phyloP scores from a whole-genome alignment of 1,140 invertebrate genomes.

The Nymphalis io region DNA sequence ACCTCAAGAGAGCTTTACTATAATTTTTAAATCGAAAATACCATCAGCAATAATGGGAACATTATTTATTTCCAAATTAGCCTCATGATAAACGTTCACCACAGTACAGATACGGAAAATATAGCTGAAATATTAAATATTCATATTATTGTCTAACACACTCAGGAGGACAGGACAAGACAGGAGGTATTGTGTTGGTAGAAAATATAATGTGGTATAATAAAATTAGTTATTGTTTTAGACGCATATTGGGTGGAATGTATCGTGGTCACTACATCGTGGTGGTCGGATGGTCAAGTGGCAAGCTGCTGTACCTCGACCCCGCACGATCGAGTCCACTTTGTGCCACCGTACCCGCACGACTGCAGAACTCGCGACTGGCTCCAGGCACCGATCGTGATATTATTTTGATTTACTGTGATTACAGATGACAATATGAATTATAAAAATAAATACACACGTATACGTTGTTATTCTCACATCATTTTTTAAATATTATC shows the following conservation, averaged over 20 bases:
- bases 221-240: constrained; percentile 19
- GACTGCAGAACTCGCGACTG: constrained; percentile 37
- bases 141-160: too few species aligned
- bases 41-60: too few species aligned
- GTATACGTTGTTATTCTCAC: not conserved
- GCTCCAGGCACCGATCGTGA: constrained; percentile 54
- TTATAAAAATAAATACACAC: constrained; percentile 8
- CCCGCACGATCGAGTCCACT: constrained; percentile 44
- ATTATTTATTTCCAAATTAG: too few species aligned
- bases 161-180: too few species aligned
- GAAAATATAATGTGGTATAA: too few species aligned
- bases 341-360: constrained; percentile 38
- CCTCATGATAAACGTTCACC: too few species aligned
- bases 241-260: constrained; percentile 52
- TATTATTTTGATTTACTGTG: constrained; percentile 47
- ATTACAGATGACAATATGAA: constrained; percentile 11
- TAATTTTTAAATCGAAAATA: too few species aligned
- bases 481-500: too few species aligned
- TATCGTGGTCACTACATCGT: constrained; percentile 61
- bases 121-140: too few species aligned
- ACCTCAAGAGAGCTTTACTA: too few species aligned
- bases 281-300: constrained; percentile 38
- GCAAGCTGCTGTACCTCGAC: constrained; percentile 52
- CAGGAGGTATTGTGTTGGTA: too few species aligned
- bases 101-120: too few species aligned